Base-by-base conservation (phyloP, 2,797 vertebrate genomes). In the Rhinoraja longicauda region DNA sequence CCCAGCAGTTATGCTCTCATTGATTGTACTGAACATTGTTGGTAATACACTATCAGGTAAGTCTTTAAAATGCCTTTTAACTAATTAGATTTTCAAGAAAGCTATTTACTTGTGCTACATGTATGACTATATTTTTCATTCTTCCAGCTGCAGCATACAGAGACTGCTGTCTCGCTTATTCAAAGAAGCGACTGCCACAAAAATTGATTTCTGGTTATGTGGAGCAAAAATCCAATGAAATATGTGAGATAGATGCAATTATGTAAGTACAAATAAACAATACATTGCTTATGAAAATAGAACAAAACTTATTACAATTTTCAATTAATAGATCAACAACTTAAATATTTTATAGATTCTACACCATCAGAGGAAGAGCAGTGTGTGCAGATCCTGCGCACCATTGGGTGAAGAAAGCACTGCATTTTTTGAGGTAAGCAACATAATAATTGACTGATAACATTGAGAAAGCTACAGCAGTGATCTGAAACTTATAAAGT, bases 111-210 rank as follows among this genome's bases (percentile, higher is more conserved):
- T n/a, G 36, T 39, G 32, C 5, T 73, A 3, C 6, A 26, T 26
- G 26, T 13, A 13, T 45, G 9, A n/a, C 24, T 53, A 26, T 53
- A 45, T 92, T 53, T 12, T 57, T 91, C 81, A 94, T 93, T 9
- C 0, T 93, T 95, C 93, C 67, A 96, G 96, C 95, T 93, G 95
- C 95, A 93, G 96, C 93, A 93, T 96, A 93, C 93, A 96, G 95
- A 32, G 96, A 96, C 0, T 97, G 96, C 93, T 97, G 96, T 93
- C 95, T 97, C 29, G 76, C 93, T 15, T 96, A 96, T 19, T 96
- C 92, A 84, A 93, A 93, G n/a, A 29, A 0, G 0, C 6, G 21
- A 0, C 3, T 96, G 90, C 94, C 36, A n/a, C 19, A 0, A 0
- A 32, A 0, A 90, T 17, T 0, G 5, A 93, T 97, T 0, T 88